Evolutionary conservation across 2,797 vertebrate species (phyloP), one percentile per base, ranked within the genome.

Genomic region (Glossophaga mutica): DNA sequence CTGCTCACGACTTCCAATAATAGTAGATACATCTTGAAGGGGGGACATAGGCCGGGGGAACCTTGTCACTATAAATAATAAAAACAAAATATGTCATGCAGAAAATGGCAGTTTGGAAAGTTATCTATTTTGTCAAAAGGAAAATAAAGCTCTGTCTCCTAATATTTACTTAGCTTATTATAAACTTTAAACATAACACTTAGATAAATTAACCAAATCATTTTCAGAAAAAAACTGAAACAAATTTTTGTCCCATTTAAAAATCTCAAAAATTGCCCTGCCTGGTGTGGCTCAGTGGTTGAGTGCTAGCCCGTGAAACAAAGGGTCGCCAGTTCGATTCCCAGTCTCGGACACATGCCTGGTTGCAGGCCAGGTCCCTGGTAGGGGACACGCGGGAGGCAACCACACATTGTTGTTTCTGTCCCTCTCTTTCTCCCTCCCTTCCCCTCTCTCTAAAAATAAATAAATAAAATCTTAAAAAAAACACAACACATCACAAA

Each of bases 21-120:
- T 99, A 91, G 99, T 98, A 1, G 99, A 98, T 73, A 99, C 99
- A 37, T 99, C 99, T 98, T 99, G 99, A 97, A 99, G 99, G 73
- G 99, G 99, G 0, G 99, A 99, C 4, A 99, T 98, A 0, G 99
- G 99, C 44, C 99, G 99, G 44, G 99, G 99, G 97, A 99, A 99
- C 77, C 99, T 99, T 5, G 99, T 99, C 97, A 99, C 99, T 99
- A 96, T 1, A 93, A 92, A 90, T 85, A 86, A 95, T 0, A 92
- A 87, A n/a, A 97, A 65, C 32, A 96, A 57, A 96, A 42, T 90
- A 95, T 94, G 92, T 70, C 0, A 42, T 46, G 71, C 0, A 10
- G 44, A 74, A 86, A 94, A 87, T 34, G 68, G 24, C 9, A 46
- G 26, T 76, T 55, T 67, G 70, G n/a, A 26, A 76, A 93, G 29